These are phyloP conservation scores for Phoenicopterus ruber DNA, from an alignment of 2,113 vertebrate species.

Conservation along the genomic window DNA sequence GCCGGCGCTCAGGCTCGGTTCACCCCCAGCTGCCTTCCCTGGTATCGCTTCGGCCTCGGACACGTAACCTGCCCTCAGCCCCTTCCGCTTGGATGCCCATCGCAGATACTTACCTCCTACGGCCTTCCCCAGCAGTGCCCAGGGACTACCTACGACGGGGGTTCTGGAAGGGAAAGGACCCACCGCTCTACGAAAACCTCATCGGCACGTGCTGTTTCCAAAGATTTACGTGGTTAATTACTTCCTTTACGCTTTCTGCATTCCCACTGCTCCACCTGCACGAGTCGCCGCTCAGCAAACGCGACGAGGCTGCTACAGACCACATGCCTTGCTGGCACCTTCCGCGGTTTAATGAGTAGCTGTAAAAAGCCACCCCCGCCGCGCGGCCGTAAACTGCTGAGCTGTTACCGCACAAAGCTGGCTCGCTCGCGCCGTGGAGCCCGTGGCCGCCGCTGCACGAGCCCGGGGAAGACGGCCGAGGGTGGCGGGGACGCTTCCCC, in stretches of 20 bases:
- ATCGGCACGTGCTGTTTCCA: background rate
- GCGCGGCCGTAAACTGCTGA: background rate
- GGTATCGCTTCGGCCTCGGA: background rate
- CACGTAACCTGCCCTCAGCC: background rate
- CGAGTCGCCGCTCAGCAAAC: background rate
- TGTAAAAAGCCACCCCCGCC: background rate
- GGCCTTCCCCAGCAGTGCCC: background rate
- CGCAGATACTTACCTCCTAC: background rate
- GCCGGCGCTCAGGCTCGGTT: background rate
- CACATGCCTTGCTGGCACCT: background rate
- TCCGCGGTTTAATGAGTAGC: background rate
- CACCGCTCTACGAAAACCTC: background rate
- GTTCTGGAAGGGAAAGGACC: background rate
- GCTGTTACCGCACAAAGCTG: background rate
- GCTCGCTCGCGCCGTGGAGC: background rate
- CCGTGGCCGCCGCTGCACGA: background rate
- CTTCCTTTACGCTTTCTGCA: background rate
- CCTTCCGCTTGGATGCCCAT: background rate
- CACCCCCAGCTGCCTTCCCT: background rate
- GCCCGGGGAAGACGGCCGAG: background rate
- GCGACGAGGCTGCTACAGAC: background rate
- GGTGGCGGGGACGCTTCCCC: background rate
- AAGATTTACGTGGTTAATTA: background rate
- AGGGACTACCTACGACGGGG: background rate
- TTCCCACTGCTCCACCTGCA: slow-evolving; percentile 2